These are phyloP conservation scores for Leptinotarsa rubiginosa DNA, from an alignment of 2,888 invertebrate species.

Conservation along the genomic window DNA sequence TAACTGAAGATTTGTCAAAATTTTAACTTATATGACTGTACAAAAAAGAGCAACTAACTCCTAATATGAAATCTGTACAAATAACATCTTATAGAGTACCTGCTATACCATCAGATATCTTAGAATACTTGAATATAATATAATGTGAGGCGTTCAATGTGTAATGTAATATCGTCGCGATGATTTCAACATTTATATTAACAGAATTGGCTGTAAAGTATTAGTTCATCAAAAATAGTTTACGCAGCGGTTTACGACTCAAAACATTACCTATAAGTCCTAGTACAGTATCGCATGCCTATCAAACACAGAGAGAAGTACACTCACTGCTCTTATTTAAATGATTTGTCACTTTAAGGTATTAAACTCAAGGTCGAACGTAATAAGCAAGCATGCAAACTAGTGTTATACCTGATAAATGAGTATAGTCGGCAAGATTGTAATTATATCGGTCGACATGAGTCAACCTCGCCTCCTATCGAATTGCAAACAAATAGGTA, in stretches of 20 bases:
- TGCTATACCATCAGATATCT: too few species aligned
- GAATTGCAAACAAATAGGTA: background rate
- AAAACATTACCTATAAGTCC: background rate
- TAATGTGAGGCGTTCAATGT: too few species aligned
- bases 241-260: background rate
- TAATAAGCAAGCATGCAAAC: background rate
- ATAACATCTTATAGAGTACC: too few species aligned
- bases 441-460: slow-evolving; percentile 11
- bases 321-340: slow-evolving; percentile 7
- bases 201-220: too few species aligned
- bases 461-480: background rate
- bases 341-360: slow-evolving; percentile 11
- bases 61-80: too few species aligned
- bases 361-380: background rate
- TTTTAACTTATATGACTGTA: too few species aligned
- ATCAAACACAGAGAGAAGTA: slow-evolving; percentile 6
- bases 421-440: slow-evolving; percentile 13
- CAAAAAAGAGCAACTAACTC: too few species aligned
- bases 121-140: too few species aligned
- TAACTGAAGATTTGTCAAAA: too few species aligned
- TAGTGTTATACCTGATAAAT: slow-evolving; percentile 13
- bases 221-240: background rate
- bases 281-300: background rate
- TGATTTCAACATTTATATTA: too few species aligned
- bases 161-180: too few species aligned